These are phyloP conservation scores for Rhombomys opimus DNA, from an alignment of 2,113 vertebrate species.

Conservation along the genomic window DNA sequence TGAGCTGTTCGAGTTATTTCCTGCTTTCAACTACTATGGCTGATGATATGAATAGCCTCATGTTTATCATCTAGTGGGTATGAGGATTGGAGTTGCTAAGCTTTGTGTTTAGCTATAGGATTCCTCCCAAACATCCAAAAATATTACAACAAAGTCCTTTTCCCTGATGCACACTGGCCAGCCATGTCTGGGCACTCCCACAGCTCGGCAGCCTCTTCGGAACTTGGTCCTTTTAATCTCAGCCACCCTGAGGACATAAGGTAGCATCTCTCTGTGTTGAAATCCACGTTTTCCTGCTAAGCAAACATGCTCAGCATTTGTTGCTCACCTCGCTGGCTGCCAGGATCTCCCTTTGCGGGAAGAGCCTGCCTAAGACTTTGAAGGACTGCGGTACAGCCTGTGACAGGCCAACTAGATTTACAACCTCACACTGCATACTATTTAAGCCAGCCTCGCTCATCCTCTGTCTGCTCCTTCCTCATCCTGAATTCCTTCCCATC, in stretches of 20 bases:
- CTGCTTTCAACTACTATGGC: not conserved
- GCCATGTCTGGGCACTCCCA: not conserved
- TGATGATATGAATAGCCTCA: not conserved
- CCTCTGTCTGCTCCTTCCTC: not conserved
- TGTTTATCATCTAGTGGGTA: not conserved
- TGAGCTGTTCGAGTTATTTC: not conserved
- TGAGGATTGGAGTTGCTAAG: not conserved
- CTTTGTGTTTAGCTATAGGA: not conserved
- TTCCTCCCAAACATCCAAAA: not conserved
- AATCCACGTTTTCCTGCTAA: not conserved
- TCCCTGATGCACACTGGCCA: not conserved
- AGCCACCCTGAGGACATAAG: not conserved
- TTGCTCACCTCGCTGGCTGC: not conserved
- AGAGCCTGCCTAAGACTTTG: not conserved
- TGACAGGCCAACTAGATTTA: slow-evolving; percentile 32
- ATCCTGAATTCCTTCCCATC: not conserved
- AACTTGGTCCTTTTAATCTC: not conserved
- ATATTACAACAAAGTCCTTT: not conserved
- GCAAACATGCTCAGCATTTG: not conserved
- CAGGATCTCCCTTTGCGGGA: not conserved
- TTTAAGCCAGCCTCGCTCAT: not conserved
- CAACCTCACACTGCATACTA: not conserved
- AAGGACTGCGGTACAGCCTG: not conserved
- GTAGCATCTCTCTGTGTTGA: not conserved
- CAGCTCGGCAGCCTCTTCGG: not conserved